Base-by-base conservation (phyloP, 1,140 invertebrate species). In the Drosophila setifemur region DNA sequence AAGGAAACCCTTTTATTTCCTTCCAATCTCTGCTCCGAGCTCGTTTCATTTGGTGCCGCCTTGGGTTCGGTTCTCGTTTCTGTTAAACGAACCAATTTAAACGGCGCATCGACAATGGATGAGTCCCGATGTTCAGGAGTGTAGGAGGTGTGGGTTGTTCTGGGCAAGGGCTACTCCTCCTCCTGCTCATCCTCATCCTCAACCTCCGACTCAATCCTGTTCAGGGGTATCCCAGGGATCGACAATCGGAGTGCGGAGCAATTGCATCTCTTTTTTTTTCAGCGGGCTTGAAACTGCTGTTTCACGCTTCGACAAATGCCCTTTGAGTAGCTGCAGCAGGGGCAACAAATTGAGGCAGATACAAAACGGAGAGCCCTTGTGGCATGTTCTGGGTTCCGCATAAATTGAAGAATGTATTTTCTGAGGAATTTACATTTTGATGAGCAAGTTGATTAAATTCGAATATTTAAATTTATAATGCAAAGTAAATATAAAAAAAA, bases 41-140 rank as follows among this genome's bases (percentile, higher is more conserved):
- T 67, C 52, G 45, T 75, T 81, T 82, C 76, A 74, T 81, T 73
- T 55, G 60, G 47, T 57, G 58, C 70, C 69, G 69, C 58, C 58
- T 66, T 42, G 37, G 50, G 64, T 33, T 60, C 26, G 54, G 67
- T 48, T 23, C 49, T 49, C 61, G 44, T 35, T 71, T 71, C 45
- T 55, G 68, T 55, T 69, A 81, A 85, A 79, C 82, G 81, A 86
- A 85, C 81, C 81, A 85, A 85, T 86, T 85, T 85, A 72, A 79
- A 75, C 81, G 73, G 77, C 55, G 29, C 70, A 73, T 39, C 61
- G 43, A 63, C 52, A 35, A 23, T 40, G 61, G 29, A 47, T 14
- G 48, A 26, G 49, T 14, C 31, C 63, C 47, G 50, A 14, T 66
- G 66, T 55, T 21, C 43, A 28, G 43, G 31, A 37, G 9, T 49